Evolutionary conservation across 2,888 invertebrate species (phyloP).

Genomic region (Drosophila demipolita): DNA sequence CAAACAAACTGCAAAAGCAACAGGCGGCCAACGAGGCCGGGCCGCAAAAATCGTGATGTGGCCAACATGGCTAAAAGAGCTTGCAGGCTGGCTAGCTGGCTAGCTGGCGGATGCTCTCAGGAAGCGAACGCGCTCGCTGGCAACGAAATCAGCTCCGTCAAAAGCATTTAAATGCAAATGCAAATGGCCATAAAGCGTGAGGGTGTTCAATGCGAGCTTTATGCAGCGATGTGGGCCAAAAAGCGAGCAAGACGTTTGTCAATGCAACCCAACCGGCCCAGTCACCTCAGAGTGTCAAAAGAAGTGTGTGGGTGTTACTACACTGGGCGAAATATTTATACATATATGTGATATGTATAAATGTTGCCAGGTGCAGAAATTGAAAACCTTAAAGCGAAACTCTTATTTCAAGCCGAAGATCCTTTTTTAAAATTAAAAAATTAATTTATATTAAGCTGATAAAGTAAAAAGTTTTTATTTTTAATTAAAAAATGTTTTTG

Average conservation of each 20-base stretch:
- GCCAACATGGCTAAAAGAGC: conserved; percentile 46
- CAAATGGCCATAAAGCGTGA: conserved; percentile 79
- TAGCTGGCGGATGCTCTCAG: conserved; percentile 46
- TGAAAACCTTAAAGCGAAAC: background rate
- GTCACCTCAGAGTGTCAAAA: conserved; percentile 67
- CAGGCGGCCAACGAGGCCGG: conserved; percentile 43
- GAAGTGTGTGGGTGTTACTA: conserved; percentile 56
- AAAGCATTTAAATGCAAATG: conserved; percentile 79
- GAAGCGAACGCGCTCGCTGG: conserved; percentile 35
- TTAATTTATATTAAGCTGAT: too few relatives aligned
- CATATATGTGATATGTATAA: background rate
- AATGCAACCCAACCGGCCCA: conserved; percentile 30
- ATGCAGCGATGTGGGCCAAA: conserved; percentile 79
- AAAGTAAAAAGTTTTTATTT: too few relatives aligned
- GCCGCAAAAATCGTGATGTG: conserved; percentile 52
- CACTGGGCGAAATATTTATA: background rate
- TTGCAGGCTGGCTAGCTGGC: background rate
- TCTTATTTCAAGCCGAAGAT: background rate
- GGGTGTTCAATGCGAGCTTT: conserved; percentile 78
- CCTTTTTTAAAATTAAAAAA: too few relatives aligned
- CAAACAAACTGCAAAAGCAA: conserved; percentile 30
- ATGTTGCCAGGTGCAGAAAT: background rate
- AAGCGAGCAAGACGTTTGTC: conserved; percentile 73
- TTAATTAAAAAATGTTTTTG: too few relatives aligned
- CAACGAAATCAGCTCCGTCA: conserved; percentile 47